These are phyloP conservation scores for Harmothoe impar DNA, from an alignment of 2,888 invertebrate genomes.

Conservation along the genomic window DNA sequence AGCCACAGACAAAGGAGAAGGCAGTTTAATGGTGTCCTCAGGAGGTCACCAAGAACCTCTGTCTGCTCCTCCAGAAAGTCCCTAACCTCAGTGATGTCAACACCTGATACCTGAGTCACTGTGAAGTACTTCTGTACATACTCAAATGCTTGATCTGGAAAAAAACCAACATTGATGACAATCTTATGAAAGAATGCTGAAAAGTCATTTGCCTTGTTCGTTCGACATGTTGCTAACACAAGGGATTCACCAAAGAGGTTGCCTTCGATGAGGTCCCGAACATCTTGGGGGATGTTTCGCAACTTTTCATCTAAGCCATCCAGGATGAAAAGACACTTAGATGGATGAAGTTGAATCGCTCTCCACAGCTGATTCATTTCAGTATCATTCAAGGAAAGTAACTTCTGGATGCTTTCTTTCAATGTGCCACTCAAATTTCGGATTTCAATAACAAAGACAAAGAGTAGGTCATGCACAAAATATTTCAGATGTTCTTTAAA, in stretches of 20 bases:
- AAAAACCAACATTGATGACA: slow-evolving; percentile 12
- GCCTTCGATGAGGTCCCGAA: background rate
- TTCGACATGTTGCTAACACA: background rate
- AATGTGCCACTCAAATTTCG: background rate
- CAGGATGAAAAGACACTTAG: background rate
- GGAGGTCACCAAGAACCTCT: background rate
- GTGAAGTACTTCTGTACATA: background rate
- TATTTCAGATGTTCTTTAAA: background rate
- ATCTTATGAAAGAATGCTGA: background rate
- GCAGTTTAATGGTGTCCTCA: slow-evolving; percentile 25
- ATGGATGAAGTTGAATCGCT: background rate
- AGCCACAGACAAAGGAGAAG: slow-evolving; percentile 8
- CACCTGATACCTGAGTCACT: background rate
- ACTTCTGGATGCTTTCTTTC: slow-evolving; percentile 8
- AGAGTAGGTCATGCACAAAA: background rate
- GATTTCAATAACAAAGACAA: background rate
- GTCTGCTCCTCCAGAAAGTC: background rate
- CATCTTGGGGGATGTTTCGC: background rate
- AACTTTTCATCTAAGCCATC: background rate
- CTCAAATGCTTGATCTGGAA: background rate
- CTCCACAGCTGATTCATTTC: slow-evolving; percentile 7
- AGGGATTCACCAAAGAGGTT: background rate
- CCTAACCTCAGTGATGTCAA: background rate
- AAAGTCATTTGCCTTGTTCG: background rate
- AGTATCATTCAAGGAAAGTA: background rate